Evolutionary conservation across 2,113 vertebrate species (phyloP).

Genomic region (Erinaceus europaeus): DNA sequence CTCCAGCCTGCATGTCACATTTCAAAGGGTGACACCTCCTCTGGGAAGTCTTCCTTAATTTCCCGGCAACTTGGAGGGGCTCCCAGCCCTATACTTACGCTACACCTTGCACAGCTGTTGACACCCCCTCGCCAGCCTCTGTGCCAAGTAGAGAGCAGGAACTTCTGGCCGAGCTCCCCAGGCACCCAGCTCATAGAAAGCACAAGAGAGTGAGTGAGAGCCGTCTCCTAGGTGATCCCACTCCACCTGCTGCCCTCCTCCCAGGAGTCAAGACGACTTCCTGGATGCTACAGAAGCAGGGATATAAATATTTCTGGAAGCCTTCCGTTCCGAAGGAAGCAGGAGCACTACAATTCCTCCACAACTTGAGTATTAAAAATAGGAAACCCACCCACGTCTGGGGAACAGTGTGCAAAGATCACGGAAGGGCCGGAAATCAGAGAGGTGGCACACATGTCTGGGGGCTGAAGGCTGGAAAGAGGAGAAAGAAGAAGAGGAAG

Average conservation of each 20-base stretch:
- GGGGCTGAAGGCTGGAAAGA: background rate
- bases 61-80: background rate
- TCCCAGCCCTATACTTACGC: fast-evolving
- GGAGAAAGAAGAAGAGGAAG: no score
- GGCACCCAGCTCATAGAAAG: no score
- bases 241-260: background rate
- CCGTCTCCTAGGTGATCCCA: background rate
- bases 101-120: background rate
- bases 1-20: background rate
- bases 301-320: conserved; percentile 17
- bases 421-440: background rate
- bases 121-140: background rate
- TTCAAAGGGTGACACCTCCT: no score
- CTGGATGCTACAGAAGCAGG: background rate
- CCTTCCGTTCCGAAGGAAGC: background rate
- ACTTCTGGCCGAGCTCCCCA: no score
- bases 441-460: background rate
- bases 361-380: conserved; percentile 20
- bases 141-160: background rate
- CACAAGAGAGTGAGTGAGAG: fast-evolving
- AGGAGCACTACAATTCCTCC: background rate
- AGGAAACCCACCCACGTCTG: background rate
- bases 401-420: background rate
- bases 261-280: background rate
- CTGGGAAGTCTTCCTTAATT: background rate